Conservation (phyloP, 1,140 invertebrate genomes). For the Brachionus rotundiformis region DNA sequence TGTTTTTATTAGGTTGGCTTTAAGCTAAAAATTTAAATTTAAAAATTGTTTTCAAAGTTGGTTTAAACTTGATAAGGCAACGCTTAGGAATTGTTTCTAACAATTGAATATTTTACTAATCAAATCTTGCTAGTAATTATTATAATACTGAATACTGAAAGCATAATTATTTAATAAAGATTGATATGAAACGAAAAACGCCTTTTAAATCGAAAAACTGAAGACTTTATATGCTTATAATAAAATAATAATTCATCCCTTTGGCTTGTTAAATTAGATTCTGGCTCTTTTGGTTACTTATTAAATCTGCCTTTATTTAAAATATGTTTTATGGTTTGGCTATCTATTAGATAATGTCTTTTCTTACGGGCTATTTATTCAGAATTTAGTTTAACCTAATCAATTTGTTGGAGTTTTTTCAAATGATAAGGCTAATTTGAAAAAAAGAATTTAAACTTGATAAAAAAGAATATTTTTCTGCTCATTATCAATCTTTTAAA, state of each 20-base stretch:
- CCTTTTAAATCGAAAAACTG: background rate
- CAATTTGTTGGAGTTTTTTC: background rate
- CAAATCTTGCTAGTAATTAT: slow-evolving; percentile 28
- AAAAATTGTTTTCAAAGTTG: background rate
- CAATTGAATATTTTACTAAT: background rate
- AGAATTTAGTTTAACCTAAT: background rate
- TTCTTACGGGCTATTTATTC: background rate
- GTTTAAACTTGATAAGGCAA: background rate
- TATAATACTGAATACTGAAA: background rate
- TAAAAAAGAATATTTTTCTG: background rate
- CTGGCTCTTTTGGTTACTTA: too few species aligned
- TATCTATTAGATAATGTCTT: background rate
- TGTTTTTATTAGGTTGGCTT: slow-evolving; percentile 26
- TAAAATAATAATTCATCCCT: too few species aligned
- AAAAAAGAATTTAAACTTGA: background rate
- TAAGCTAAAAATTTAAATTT: background rate
- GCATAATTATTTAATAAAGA: slow-evolving; percentile 39
- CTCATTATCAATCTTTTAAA: background rate
- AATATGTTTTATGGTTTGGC: too few species aligned
- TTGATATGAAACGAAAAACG: slow-evolving; percentile 12
- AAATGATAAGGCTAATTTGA: background rate
- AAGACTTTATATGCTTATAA: background rate
- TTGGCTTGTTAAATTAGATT: too few species aligned
- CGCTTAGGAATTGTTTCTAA: background rate
- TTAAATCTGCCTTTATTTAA: too few species aligned